These are phyloP conservation scores for Trididemnum clinides DNA, from an alignment of 23 tunicate species.

Conservation along the genomic window DNA sequence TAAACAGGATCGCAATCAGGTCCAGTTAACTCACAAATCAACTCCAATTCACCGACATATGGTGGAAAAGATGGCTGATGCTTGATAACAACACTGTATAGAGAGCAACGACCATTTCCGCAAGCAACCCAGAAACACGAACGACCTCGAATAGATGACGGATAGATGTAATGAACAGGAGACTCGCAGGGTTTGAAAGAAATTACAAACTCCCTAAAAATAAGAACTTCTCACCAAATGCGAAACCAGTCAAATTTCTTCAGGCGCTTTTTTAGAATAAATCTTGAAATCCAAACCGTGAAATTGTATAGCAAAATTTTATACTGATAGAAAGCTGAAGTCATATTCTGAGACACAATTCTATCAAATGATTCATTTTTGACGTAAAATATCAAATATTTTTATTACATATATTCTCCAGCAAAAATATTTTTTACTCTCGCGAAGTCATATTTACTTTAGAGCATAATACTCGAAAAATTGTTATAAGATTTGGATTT, in stretches of 20 bases:
- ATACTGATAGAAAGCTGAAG: no score
- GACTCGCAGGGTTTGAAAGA: slow-evolving; percentile 4
- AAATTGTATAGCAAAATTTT: no score
- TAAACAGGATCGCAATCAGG: slow-evolving; percentile 81
- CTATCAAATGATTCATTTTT: no score
- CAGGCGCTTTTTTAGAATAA: no score
- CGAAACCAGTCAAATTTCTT: no score
- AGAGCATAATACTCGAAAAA: background rate
- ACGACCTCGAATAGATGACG: background rate
- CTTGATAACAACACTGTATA: background rate
- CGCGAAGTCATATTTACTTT: background rate
- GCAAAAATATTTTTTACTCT: background rate
- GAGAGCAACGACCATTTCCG: slow-evolving; percentile 47
- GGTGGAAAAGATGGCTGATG: background rate
- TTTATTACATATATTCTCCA: background rate
- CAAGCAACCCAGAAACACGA: slow-evolving; percentile 47
- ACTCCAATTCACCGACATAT: background rate
- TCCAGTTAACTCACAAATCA: slow-evolving; percentile 44
- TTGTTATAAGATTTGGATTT: no score
- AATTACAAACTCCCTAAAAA: background rate
- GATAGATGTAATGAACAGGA: slow-evolving; percentile 21
- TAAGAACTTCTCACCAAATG: background rate
- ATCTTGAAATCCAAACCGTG: no score
- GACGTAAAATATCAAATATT: background rate
- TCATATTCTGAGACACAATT: no score